phyloP scores from a whole-genome alignment of 2,888 invertebrate species.

The Limnephilus marmoratus region DNA sequence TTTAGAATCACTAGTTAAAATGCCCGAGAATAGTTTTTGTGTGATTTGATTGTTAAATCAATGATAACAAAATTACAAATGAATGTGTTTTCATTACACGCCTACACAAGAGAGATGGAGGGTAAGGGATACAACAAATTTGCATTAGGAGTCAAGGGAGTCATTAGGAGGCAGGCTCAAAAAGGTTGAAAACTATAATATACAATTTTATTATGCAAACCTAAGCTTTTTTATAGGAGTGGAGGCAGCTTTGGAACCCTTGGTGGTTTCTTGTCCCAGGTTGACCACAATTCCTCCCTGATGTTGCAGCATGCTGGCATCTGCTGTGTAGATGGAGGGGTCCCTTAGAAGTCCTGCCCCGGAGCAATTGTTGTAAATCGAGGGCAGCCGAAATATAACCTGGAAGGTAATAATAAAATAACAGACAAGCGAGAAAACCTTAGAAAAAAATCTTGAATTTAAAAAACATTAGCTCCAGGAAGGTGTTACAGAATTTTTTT shows the following conservation, averaged over 20 bases:
- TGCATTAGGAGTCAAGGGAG: too few relatives aligned
- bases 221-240: slow-evolving; percentile 80
- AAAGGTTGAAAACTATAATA: neutral
- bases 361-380: slow-evolving; percentile 82
- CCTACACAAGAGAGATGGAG: too few relatives aligned
- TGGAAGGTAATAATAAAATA: slow-evolving; percentile 68
- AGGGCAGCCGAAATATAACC: slow-evolving; percentile 90
- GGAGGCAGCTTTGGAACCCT: slow-evolving; percentile 71
- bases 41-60: too few relatives aligned
- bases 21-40: too few relatives aligned
- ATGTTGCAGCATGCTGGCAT: slow-evolving; percentile 84
- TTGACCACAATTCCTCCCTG: slow-evolving; percentile 67
- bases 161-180: too few relatives aligned
- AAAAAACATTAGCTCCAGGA: too few relatives aligned
- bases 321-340: slow-evolving; percentile 89
- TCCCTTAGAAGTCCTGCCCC: slow-evolving; percentile 86
- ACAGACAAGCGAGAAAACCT: neutral
- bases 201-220: slow-evolving; percentile 69
- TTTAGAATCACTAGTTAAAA: too few relatives aligned
- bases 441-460: neutral
- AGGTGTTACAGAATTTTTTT: too few relatives aligned
- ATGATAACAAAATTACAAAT: too few relatives aligned
- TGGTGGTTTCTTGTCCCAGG: slow-evolving; percentile 55
- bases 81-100: too few relatives aligned
- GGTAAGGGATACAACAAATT: too few relatives aligned